These are phyloP conservation scores for Leptobrachium leishanense DNA, from an alignment of 2,113 vertebrate genomes.

Conservation along the genomic window DNA sequence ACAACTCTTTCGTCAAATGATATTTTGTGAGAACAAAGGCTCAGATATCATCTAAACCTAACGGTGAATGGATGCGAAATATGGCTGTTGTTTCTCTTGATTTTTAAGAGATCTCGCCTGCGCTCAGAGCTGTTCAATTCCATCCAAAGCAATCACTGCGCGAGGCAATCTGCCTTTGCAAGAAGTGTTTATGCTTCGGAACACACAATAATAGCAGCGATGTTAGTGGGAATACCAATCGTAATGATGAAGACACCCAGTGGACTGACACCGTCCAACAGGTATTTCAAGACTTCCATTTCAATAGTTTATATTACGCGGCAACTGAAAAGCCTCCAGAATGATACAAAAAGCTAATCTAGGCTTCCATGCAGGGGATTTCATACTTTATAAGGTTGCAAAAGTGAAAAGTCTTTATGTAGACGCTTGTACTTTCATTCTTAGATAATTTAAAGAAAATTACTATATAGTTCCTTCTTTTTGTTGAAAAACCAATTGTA, in stretches of 20 bases:
- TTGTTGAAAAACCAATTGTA: too few relatives aligned
- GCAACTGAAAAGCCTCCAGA: neutral
- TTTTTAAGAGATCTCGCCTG: too few relatives aligned
- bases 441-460: too few relatives aligned
- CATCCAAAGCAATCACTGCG: slow-evolving; percentile 47
- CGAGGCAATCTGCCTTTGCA: slow-evolving; percentile 41
- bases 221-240: slow-evolving; percentile 44
- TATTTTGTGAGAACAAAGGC: neutral
- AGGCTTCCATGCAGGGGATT: neutral
- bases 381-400: neutral
- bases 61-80: neutral
- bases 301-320: neutral
- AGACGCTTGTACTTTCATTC: too few relatives aligned
- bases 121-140: slow-evolving; percentile 4
- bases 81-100: too few relatives aligned
- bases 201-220: slow-evolving; percentile 41
- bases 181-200: slow-evolving; percentile 43
- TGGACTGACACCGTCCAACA: slow-evolving; percentile 20
- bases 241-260: slow-evolving; percentile 44
- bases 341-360: neutral
- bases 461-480: too few relatives aligned
- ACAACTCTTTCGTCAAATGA: too few relatives aligned
- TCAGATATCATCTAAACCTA: slow-evolving; percentile 4
- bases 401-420: too few relatives aligned
- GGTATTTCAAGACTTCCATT: slow-evolving; percentile 19